Conservation (phyloP, 2,888 invertebrate genomes). For the Schizotus pectinicornis region DNA sequence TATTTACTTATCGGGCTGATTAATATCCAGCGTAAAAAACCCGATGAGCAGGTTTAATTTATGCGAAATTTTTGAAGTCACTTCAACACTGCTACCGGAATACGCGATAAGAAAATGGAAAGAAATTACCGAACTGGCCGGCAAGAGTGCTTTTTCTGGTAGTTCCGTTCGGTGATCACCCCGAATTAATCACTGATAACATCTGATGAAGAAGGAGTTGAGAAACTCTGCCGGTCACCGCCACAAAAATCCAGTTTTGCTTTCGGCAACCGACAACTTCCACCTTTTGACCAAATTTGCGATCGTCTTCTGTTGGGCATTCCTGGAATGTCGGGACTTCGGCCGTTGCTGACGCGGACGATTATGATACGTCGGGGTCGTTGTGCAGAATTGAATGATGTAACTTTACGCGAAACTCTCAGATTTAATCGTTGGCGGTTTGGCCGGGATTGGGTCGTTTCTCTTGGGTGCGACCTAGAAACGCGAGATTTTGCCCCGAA, state of each 20-base stretch:
- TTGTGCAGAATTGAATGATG: constrained; percentile 19
- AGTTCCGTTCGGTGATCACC: too few relatives aligned
- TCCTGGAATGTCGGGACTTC: background rate
- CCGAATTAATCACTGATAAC: too few relatives aligned
- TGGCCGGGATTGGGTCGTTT: too few relatives aligned
- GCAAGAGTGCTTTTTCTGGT: too few relatives aligned
- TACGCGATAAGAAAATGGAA: constrained; percentile 23
- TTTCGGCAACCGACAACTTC: too few relatives aligned
- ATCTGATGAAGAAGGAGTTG: too few relatives aligned
- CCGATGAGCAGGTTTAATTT: constrained; percentile 38
- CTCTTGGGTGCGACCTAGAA: too few relatives aligned
- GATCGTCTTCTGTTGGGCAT: too few relatives aligned
- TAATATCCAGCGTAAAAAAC: constrained; percentile 31
- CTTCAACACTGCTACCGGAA: constrained; percentile 28
- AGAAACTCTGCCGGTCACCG: too few relatives aligned
- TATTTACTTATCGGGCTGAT: constrained; percentile 21
- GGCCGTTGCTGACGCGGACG: constrained; percentile 12
- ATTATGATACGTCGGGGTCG: constrained; percentile 14
- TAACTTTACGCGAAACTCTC: constrained; percentile 10
- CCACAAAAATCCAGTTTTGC: too few relatives aligned
- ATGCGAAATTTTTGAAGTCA: constrained; percentile 35
- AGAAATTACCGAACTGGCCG: constrained; percentile 1
- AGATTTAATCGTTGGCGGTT: constrained; percentile 5
- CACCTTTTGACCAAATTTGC: too few relatives aligned
- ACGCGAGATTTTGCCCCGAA: background rate